Base-by-base conservation (phyloP, 2,888 invertebrate genomes). In the Drosophila mimetica region DNA sequence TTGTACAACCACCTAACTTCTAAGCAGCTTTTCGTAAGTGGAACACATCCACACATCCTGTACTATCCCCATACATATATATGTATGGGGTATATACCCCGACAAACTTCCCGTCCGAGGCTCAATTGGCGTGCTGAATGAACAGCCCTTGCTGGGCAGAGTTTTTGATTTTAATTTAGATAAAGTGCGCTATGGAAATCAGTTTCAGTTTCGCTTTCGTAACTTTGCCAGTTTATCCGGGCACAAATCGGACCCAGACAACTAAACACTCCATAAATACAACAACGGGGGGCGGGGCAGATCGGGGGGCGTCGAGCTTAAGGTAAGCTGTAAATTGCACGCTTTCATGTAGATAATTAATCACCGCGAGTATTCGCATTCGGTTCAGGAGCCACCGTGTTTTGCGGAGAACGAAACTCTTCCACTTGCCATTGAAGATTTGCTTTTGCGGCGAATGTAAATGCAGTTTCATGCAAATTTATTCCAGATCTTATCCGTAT, bases 321-420 rank as follows among this genome's bases (percentile, higher is more conserved):
- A 80, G 85, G 85, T 84, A 81, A 65, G 72, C 77, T 77, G 88
- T 77, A 88, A 84, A 88, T 85, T 83, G 86, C 84, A 74, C 75
- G 88, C 88, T 85, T 85, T 85, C 88, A 88, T 85, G 88, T 83
- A 86, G 88, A 88, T 85, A 85, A 85, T 85, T 85, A 88, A 85
- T 85, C 84, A 84, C 80, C 71, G 72, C 71, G 60, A 65, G 53
- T 70, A 59, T 63, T 72, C 46, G 36, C 69, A 59, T 63, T 72
- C 46, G 36, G 52, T 2, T 36, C n/a, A 57, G 57, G 44, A 20
- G 22, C n/a, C n/a, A 16, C 18, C 60, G n/a, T 41, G 47, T 42
- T 44, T 48, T 36, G 42, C 34, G 50, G 32, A 34, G 22, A 34
- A 41, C 28, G 28, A 16, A 18, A 46, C 28, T 30, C 46, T 60